Percentiles rank a stretch among this genome's conserved stretches.
Evolutionary conservation across 1,140 invertebrate genomes (phyloP).

Genomic region (Ericerus pela): DNA sequence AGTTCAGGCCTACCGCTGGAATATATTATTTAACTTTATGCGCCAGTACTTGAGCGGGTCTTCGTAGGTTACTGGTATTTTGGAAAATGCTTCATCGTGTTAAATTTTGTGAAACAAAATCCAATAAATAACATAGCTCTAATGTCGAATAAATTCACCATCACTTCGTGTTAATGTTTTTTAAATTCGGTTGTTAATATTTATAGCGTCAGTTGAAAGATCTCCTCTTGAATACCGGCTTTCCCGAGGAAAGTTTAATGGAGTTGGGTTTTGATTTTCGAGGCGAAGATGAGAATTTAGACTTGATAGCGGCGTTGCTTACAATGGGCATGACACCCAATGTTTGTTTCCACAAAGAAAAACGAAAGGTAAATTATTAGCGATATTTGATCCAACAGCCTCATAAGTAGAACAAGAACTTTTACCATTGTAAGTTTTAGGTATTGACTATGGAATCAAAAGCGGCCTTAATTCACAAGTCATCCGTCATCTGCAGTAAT

Average conservation of each 20-base stretch:
- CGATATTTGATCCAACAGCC: neutral
- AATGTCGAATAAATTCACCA: too few species aligned
- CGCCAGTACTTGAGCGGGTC: too few species aligned
- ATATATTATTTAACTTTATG: too few species aligned
- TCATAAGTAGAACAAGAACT: neutral
- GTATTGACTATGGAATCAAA: slow-evolving; percentile 91
- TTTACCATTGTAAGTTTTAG: slow-evolving; percentile 28
- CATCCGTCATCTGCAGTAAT: slow-evolving; percentile 88
- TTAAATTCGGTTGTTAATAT: slow-evolving; percentile 14
- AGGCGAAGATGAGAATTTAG: slow-evolving; percentile 62
- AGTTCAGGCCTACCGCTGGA: too few species aligned
- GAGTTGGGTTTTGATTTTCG: slow-evolving; percentile 54
- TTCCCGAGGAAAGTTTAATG: slow-evolving; percentile 72
- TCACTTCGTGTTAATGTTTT: neutral
- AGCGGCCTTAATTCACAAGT: slow-evolving; percentile 86
- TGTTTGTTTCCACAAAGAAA: slow-evolving; percentile 88
- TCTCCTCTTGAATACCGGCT: slow-evolving; percentile 63
- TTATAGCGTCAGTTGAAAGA: slow-evolving; percentile 67
- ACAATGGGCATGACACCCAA: slow-evolving; percentile 91
- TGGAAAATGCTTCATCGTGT: too few species aligned
- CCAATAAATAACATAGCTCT: too few species aligned
- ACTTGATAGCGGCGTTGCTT: slow-evolving; percentile 70
- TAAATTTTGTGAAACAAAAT: too few species aligned
- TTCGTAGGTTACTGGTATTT: too few species aligned
- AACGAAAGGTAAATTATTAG: slow-evolving; percentile 52